A percentile compares a stretch with the other conserved stretches of the same genome.
These are phyloP conservation scores for Pollachius pollachius DNA, from an alignment of 2,113 vertebrate genomes.

Conservation along the genomic window DNA sequence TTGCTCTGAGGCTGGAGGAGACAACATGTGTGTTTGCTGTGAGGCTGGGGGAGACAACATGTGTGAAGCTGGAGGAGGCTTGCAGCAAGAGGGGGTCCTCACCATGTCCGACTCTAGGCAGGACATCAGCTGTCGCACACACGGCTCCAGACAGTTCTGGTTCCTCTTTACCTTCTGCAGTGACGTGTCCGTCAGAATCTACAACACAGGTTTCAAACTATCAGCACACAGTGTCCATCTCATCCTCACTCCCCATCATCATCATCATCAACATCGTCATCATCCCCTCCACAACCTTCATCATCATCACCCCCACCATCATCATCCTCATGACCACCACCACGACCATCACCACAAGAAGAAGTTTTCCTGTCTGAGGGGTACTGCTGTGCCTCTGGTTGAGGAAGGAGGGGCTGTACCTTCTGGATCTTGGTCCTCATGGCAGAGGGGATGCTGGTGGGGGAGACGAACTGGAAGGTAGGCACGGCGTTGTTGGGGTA, in stretches of 20 bases:
- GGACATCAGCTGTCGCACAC: constrained; percentile 94
- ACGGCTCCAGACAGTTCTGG: constrained; percentile 97
- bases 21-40: too few relatives aligned
- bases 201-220: constrained; percentile 24
- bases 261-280: too few relatives aligned
- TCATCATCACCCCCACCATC: too few relatives aligned
- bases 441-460: constrained; percentile 88
- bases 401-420: constrained; percentile 62
- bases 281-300: too few relatives aligned
- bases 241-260: too few relatives aligned
- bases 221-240: neutral
- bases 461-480: constrained; percentile 92
- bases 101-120: constrained; percentile 96
- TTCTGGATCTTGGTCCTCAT: constrained; percentile 96
- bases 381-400: too few relatives aligned
- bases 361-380: too few relatives aligned
- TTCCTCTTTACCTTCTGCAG: constrained; percentile 98
- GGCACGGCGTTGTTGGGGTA: constrained; percentile 96
- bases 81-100: constrained; percentile 29
- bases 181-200: constrained; percentile 95
- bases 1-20: too few relatives aligned
- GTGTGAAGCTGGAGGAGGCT: too few relatives aligned
- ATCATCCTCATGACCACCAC: too few relatives aligned
- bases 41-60: too few relatives aligned
- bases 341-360: too few relatives aligned